Base-by-base conservation (phyloP, 2,797 vertebrate genomes). In the Sandelia bainsii region DNA sequence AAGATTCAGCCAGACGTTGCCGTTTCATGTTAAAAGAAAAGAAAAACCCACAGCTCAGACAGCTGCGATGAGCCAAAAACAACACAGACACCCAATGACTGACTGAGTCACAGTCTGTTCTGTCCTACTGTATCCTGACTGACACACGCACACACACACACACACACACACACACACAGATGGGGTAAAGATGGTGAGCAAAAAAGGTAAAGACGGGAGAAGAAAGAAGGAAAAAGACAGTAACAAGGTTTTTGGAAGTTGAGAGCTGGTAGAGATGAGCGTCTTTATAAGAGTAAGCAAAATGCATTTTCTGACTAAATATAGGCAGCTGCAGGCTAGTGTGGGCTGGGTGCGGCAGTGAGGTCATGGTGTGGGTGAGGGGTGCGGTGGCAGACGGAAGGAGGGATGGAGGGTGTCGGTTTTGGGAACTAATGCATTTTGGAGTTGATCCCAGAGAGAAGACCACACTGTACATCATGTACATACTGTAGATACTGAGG, bases 91-190 rank as follows among this genome's bases (percentile, higher is more conserved):
- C 87, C 82, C 76, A 88, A 75, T 66, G 64, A 77, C 75, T 79
- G 78, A 88, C 91, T 95, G 93, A 95, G 91, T 95, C 94, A 94
- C 84, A 89, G 93, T 94, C 92, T 92, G 91, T 85, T 87, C 92
- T 58, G 62, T 81, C 67, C 76, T 46, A 52, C 72, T 44, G 65
- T n/a, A 62, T 74, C 57, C 80, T 64, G 62, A 74, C 56, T 23
- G 60, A 70, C 56, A 40, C 34, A 44, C 61, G 46, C 40, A 49
- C 56, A 29, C 34, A 51, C 19, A 45, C n/a, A 52, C 20, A 46
- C 29, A 40, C 48, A 65, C 63, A n/a, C n/a, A 32, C 34, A 37
- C 34, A 79, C 59, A 75, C 71, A 39, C 32, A 23, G 20, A 32
- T 17, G 49, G 34, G 19, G 9, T 14, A 46, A 44, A 54, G 17